A percentile compares a stretch with the other conserved stretches of the same genome.
Evolutionary conservation across 2,113 vertebrate species (phyloP).

Genomic region (Crocuta crocuta): DNA sequence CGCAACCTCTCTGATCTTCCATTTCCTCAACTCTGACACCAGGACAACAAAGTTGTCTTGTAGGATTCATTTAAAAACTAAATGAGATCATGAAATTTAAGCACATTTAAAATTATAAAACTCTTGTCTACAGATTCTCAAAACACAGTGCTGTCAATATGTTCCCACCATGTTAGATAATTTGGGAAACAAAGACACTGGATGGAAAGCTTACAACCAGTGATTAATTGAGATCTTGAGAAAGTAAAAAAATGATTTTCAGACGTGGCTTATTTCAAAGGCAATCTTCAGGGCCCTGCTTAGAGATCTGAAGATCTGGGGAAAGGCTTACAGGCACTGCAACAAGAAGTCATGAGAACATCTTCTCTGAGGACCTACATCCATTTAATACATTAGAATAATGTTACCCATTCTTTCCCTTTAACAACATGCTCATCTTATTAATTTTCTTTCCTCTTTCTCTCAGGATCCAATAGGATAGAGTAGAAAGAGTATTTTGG

Average conservation of each 20-base stretch:
- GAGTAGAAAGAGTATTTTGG: neutral
- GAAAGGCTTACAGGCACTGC: neutral
- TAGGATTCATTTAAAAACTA: neutral
- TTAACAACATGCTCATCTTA: neutral
- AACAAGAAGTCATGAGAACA: neutral
- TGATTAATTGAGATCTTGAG: neutral
- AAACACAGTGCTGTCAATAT: neutral
- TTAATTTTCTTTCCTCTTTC: neutral
- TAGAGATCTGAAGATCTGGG: neutral
- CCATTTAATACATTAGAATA: neutral
- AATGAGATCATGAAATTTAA: constrained; percentile 33
- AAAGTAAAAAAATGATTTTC: constrained; percentile 2
- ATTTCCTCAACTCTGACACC: constrained; percentile 13
- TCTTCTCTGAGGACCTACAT: neutral
- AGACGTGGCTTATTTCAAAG: neutral
- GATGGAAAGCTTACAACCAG: neutral
- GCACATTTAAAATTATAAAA: neutral
- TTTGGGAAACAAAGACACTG: neutral
- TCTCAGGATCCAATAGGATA: neutral
- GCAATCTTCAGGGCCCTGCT: neutral
- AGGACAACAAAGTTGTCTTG: neutral
- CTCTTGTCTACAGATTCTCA: neutral
- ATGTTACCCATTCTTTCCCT: neutral
- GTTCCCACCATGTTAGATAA: neutral
- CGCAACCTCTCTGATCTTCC: neutral